A percentile compares a stretch with the other conserved stretches of the same genome.
Conservation (phyloP, 1,140 invertebrate species). For the Druon quercuslanigerum region DNA sequence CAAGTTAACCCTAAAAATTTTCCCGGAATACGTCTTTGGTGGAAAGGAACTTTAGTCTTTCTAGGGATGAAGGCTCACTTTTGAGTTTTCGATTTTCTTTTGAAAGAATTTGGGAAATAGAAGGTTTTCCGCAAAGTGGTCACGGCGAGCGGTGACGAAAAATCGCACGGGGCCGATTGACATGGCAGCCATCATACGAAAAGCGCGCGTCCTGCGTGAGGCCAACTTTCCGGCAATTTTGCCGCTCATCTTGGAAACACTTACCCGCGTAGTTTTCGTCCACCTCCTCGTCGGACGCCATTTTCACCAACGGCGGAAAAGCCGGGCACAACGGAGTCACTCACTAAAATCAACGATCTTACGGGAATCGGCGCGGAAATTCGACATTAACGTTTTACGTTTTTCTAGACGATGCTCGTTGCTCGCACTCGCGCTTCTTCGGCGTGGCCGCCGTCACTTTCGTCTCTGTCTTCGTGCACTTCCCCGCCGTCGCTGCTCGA, state of each 20-base stretch:
- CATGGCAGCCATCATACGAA: slow-evolving; percentile 71
- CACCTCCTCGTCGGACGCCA: slow-evolving; percentile 87
- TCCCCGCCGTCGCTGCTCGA: slow-evolving; percentile 32
- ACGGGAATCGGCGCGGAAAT: slow-evolving; percentile 72
- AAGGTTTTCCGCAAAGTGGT: background rate
- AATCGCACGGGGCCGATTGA: slow-evolving; percentile 57
- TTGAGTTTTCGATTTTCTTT: background rate
- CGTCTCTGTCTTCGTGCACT: slow-evolving; percentile 33
- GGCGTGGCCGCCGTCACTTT: slow-evolving; percentile 26
- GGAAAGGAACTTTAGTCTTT: background rate
- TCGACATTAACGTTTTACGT: slow-evolving; percentile 52
- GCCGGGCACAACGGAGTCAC: slow-evolving; percentile 31
- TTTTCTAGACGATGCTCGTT: slow-evolving; percentile 8
- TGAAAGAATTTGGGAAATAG: no score
- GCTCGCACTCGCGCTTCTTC: slow-evolving; percentile 34
- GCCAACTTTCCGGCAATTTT: slow-evolving; percentile 43
- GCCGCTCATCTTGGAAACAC: slow-evolving; percentile 54
- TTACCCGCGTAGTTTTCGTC: slow-evolving; percentile 87
- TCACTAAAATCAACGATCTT: slow-evolving; percentile 50
- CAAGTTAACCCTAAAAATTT: slow-evolving; percentile 32
- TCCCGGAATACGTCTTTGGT: background rate
- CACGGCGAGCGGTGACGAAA: slow-evolving; percentile 28
- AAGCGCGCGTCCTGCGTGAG: slow-evolving; percentile 69
- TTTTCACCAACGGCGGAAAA: slow-evolving; percentile 58
- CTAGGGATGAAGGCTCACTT: background rate